Conservation (phyloP, 2,888 invertebrate genomes). For the Chymomyza amoena region DNA sequence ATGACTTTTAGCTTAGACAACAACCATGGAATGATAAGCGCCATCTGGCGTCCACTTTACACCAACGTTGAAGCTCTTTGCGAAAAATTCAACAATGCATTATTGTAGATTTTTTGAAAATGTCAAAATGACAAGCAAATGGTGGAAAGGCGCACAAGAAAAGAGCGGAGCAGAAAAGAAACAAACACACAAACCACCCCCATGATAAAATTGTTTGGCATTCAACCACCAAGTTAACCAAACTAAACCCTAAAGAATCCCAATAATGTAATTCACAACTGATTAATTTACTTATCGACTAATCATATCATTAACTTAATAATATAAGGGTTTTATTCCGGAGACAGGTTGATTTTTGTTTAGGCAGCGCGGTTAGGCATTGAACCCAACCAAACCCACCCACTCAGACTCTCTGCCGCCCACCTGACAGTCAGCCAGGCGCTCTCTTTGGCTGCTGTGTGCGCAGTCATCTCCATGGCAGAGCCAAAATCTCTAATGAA, state of each 20-base stretch:
- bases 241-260: background rate
- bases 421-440: conserved; percentile 12
- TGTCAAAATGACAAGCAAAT: conserved; percentile 59
- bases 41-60: conserved; percentile 25
- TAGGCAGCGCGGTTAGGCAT: too few relatives aligned
- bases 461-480: conserved; percentile 61
- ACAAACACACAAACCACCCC: conserved; percentile 60
- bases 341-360: too few relatives aligned
- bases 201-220: background rate
- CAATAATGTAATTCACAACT: too few relatives aligned
- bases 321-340: too few relatives aligned
- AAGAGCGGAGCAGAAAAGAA: conserved; percentile 6
- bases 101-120: conserved; percentile 27
- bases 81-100: background rate
- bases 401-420: conserved; percentile 19
- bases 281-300: background rate
- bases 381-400: background rate
- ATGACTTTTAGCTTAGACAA: conserved; percentile 1
- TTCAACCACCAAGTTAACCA: background rate
- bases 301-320: too few relatives aligned
- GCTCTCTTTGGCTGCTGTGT: conserved; percentile 36
- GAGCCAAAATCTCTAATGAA: conserved; percentile 64
- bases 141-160: conserved; percentile 22
- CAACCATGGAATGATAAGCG: conserved; percentile 8
- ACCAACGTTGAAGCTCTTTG: background rate